These are phyloP conservation scores for Sphyrna mokarran DNA, from an alignment of 2,113 vertebrate species.

Conservation along the genomic window DNA sequence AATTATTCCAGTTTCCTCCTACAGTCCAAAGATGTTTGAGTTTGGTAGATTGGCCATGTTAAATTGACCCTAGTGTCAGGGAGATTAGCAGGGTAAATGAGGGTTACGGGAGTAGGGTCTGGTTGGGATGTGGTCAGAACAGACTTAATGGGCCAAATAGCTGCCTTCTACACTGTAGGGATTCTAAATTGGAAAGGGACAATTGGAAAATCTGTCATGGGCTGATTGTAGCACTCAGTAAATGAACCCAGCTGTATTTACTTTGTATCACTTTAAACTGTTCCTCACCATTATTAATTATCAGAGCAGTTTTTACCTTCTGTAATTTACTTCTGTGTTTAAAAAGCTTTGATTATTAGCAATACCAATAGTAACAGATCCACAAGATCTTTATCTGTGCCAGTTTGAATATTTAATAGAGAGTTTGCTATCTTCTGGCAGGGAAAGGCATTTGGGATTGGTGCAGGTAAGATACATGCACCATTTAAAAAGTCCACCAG, in stretches of 20 bases:
- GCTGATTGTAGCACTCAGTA: neutral
- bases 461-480: neutral
- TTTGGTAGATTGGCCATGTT: too few relatives aligned
- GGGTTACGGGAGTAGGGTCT: too few relatives aligned
- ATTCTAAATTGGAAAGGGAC: neutral
- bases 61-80: too few relatives aligned
- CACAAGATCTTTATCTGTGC: neutral
- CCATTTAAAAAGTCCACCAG: neutral
- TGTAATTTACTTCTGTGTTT: neutral
- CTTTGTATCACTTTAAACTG: neutral
- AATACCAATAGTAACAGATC: neutral
- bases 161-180: too few relatives aligned
- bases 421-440: neutral
- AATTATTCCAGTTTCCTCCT: too few relatives aligned
- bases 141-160: too few relatives aligned
- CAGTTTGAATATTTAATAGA: neutral
- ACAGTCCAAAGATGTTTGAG: too few relatives aligned
- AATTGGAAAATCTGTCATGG: neutral
- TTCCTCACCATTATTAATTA: neutral
- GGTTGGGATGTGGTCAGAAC: too few relatives aligned
- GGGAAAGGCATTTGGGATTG: neutral
- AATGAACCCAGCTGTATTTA: neutral
- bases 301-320: neutral
- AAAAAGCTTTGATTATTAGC: too few relatives aligned
- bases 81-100: too few relatives aligned